These are phyloP conservation scores for Numenius arquata DNA, from an alignment of 2,113 vertebrate genomes.

Conservation along the genomic window DNA sequence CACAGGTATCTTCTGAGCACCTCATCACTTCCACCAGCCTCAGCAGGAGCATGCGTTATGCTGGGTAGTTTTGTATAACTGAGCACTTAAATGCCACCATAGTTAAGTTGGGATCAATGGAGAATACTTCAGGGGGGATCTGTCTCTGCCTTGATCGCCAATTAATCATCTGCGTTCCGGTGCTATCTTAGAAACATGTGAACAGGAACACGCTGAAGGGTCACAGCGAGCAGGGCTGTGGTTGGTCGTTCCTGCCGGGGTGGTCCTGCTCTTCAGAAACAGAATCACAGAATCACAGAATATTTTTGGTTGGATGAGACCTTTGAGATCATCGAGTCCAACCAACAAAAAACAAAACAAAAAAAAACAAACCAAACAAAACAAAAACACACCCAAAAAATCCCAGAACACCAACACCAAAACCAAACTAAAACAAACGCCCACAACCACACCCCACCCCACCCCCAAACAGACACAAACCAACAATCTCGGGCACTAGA, in stretches of 20 bases:
- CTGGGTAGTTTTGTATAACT: neutral
- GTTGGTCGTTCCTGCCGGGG: rapidly evolving
- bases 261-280: neutral
- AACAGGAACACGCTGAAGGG: rapidly evolving
- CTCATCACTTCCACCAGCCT: neutral
- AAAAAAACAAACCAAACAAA: too few relatives aligned
- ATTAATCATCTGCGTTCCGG: neutral
- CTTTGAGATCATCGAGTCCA: too few relatives aligned
- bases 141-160: neutral
- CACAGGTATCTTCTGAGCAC: neutral
- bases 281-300: too few relatives aligned
- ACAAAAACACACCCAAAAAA: too few relatives aligned
- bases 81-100: rapidly evolving
- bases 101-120: neutral
- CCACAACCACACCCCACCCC: too few relatives aligned
- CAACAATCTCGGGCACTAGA: too few relatives aligned
- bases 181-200: rapidly evolving
- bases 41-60: neutral
- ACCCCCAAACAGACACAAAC: too few relatives aligned
- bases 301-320: too few relatives aligned
- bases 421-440: too few relatives aligned
- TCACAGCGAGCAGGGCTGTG: rapidly evolving
- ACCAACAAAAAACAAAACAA: too few relatives aligned
- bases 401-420: too few relatives aligned
- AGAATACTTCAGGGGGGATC: neutral